Base-by-base conservation (phyloP, 2,797 vertebrate genomes). In the Hemibagrus guttatus region DNA sequence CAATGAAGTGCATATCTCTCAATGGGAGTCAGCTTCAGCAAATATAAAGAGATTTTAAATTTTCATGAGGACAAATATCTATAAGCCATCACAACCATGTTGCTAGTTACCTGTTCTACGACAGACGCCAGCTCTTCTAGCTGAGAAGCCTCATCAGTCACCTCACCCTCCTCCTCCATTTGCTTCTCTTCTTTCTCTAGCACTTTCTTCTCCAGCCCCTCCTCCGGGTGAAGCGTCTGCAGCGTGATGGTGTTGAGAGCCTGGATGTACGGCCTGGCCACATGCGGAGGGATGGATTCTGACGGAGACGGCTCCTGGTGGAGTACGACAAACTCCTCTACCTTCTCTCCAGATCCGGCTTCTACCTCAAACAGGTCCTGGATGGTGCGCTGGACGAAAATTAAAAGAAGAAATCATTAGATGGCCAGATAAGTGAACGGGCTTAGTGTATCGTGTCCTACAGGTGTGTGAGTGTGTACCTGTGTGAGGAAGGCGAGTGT, bases 311-410 rank as follows among this genome's bases (percentile, higher is more conserved):
- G 97, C 58, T 99, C 98, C 92, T 99, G 98, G 85, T 98, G 97
- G 76, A 99, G 97, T 64, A 99, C 97, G 1, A 99, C 98, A 89
- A 98, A 99, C 92, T 99, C 98, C 92, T 99, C 98, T 9, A 99
- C 97, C 92, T 98, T 99, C 89, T 98, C 97, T 8, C 97, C 96
- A 9, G 97, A 98, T 59, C 97, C 97, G 0, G 97, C 94, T 88
- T 99, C 98, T 82, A 98, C 97, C 92, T 99, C 98, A 93, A 99
- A 99, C 84, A 99, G 96, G 92, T 99, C 98, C 93, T 98, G 98
- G 93, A 99, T 99, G 0, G 98, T 99, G 90, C 97, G 96, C 98
- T 99, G 86, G 59, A 59, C 23, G 21, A 84, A 1, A n/a, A 11
- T n/a, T 1, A 69, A 13, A 31, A 5, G 42, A 56, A 3, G 49